Evolutionary conservation across 1,140 invertebrate species (phyloP).

Genomic region (Panagrolaimus sp.): DNA sequence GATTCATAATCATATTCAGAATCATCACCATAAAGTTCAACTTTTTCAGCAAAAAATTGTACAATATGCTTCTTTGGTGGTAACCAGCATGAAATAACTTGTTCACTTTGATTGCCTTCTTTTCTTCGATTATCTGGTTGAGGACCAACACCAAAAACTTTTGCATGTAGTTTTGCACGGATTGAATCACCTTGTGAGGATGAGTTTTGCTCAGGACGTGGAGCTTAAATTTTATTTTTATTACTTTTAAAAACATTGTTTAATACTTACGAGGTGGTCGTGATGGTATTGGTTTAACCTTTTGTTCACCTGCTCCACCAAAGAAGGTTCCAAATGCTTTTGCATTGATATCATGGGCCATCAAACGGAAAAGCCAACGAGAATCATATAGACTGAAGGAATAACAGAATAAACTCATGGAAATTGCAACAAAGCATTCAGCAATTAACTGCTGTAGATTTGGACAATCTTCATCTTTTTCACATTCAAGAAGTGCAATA

Average conservation of each 20-base stretch:
- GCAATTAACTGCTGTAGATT: slow-evolving; percentile 82
- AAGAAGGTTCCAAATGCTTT: slow-evolving; percentile 80
- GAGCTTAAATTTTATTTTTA: slow-evolving; percentile 54
- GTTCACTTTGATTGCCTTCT: slow-evolving; percentile 29
- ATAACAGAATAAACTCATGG: slow-evolving; percentile 82
- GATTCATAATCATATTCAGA: slow-evolving; percentile 71
- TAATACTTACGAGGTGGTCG: slow-evolving; percentile 39
- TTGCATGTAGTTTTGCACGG: slow-evolving; percentile 48
- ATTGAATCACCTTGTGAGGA: slow-evolving; percentile 61
- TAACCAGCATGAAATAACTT: slow-evolving; percentile 49
- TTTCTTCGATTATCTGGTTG: neutral
- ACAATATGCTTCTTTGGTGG: slow-evolving; percentile 63
- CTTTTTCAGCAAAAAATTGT: slow-evolving; percentile 61
- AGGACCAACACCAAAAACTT: slow-evolving; percentile 38
- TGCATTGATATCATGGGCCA: slow-evolving; percentile 74
- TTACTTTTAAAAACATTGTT: neutral
- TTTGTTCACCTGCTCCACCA: slow-evolving; percentile 84
- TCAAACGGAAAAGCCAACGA: slow-evolving; percentile 77
- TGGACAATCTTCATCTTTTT: slow-evolving; percentile 91
- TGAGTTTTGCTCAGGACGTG: slow-evolving; percentile 66
- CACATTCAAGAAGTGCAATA: slow-evolving; percentile 76
- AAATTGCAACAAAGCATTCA: slow-evolving; percentile 85
- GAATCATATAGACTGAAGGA: slow-evolving; percentile 87
- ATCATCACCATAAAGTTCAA: slow-evolving; percentile 68
- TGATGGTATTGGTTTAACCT: slow-evolving; percentile 28